Conservation (phyloP, 2,797 vertebrate species). For the Sebastes taczanowskii region DNA sequence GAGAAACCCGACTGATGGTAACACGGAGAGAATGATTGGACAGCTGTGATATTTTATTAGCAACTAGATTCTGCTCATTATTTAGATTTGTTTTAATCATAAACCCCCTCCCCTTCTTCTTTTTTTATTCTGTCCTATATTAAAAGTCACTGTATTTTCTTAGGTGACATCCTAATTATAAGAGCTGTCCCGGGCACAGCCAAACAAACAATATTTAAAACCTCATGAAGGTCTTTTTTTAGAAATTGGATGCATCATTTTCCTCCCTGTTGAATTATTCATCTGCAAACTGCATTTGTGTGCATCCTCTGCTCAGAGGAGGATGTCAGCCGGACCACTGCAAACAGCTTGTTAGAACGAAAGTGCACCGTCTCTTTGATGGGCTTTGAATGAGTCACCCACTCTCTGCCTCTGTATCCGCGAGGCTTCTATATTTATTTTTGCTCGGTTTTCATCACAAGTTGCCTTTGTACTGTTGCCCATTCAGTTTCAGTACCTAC, state of each 20-base stretch:
- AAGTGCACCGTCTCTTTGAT: constrained; percentile 63
- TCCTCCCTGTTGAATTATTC: constrained; percentile 62
- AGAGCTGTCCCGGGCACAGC: background rate
- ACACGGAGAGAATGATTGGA: background rate
- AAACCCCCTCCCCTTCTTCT: background rate
- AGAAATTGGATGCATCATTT: constrained; percentile 46
- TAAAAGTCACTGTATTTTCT: background rate
- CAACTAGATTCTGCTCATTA: background rate
- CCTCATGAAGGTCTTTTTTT: constrained; percentile 21
- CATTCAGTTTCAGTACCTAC: constrained; percentile 24
- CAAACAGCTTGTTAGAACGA: constrained; percentile 66
- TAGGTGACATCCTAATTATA: constrained; percentile 35
- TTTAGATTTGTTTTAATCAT: background rate
- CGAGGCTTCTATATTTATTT: constrained; percentile 36
- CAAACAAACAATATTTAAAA: constrained; percentile 43
- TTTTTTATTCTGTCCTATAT: background rate
- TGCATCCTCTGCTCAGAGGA: constrained; percentile 47
- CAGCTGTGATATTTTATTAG: background rate
- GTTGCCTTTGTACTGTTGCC: constrained; percentile 38
- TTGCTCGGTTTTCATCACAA: constrained; percentile 37
- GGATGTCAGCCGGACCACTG: constrained; percentile 51
- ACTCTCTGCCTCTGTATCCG: constrained; percentile 7
- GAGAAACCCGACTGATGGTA: background rate
- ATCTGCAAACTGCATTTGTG: constrained; percentile 53
- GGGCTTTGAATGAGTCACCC: constrained; percentile 62